Evolutionary conservation across 2,113 vertebrate genomes (phyloP), one percentile per base, ranked within the genome.

Genomic region (Oncorhynchus masou): DNA sequence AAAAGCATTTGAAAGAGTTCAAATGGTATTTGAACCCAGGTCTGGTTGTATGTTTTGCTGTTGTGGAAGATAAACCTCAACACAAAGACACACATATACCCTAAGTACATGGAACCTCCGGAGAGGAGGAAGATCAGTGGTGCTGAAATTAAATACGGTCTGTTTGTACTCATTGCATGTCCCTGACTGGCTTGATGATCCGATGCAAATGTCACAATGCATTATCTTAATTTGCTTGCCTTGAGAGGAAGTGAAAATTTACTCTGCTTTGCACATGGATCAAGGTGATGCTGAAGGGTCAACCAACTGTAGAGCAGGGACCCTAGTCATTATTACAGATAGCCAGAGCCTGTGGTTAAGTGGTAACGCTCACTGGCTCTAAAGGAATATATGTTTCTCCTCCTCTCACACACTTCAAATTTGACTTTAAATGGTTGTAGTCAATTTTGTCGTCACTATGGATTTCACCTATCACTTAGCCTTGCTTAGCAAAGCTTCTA

Each of bases 141-240:
- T 19, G 71, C 77, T 29, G 76, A 76, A 87, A 34, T 74, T 70
- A 86, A 76, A 73, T 45, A 2, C 48, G 77, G 80, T 81, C 78
- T 82, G 80, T 88, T 88, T 81, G 76, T 45, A 9, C 9, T 45
- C 39, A 45, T 45, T 45, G 39, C 39, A 45, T 39, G 8, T 39
- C 39, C 39, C 69, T 75, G 76, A 87, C 82, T 57, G 82, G 83
- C 68, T 48, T 76, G 29, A 83, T 3, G n/a, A 15, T 15, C 67
- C 74, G 88, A 91, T 83, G 80, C 78, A 86, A 81, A 88, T 88
- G 90, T 90, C 90, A 86, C 66, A 73, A 70, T 62, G 80, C 74
- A 90, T 93, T 86, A 90, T 84, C 68, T 70, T 83, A 76, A 80
- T 77, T 83, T 67, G 76, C 80, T 84, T 74, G 79, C 68, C 68